Evolutionary conservation across 53 echinoderm and acorn worm species (phyloP), one percentile per base, ranked within the genome.

Genomic region (Hippasteria phrygiana): DNA sequence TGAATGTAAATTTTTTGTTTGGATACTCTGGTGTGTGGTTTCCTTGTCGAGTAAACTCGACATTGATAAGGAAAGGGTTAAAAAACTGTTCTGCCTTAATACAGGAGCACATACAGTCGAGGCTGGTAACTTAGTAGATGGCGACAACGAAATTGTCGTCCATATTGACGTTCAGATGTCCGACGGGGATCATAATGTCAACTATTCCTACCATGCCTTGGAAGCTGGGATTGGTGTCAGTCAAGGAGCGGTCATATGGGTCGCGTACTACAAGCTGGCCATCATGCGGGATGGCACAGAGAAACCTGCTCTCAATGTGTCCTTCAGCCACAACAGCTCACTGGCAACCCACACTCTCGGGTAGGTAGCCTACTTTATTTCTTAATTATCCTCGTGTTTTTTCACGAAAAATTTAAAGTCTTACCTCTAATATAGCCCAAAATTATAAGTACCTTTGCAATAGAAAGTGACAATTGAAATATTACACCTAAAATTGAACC

Each of bases 141-240:
- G 77, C 2, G 91, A 93, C 46, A 39, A 93, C 37, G 59, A 75
- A 50, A 66, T 93, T 17, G 27, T 71, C 31, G 43, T 93, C 13
- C 45, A 83, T 69, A 88, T 93, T 13, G 75, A 74, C 16, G 20
- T 93, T 3, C 93, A 93, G 35, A 88, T 83, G 82, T 65, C 90
- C 7, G 90, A 90, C 50, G 53, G 83, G 7, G 38, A 43, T 6
- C 67, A 48, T 11, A 93, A 93, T 39, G 78, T 35, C 37, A 81
- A 90, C 43, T 88, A 56, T 53, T 51, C 81, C 5, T 2, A 37
- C 8, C 71, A 90, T 9, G n/a, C 76, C 22, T 55, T 93, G 28
- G 88, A 87, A 1, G 56, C 69, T 22, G 91, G 88, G 16, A 71
- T 77, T 17, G 55, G 80, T 14, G 65, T 83, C 12, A 50, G 90